Evolutionary conservation across 1,140 invertebrate species (phyloP).

Genomic region (Pseudomyrmex dendroicus): DNA sequence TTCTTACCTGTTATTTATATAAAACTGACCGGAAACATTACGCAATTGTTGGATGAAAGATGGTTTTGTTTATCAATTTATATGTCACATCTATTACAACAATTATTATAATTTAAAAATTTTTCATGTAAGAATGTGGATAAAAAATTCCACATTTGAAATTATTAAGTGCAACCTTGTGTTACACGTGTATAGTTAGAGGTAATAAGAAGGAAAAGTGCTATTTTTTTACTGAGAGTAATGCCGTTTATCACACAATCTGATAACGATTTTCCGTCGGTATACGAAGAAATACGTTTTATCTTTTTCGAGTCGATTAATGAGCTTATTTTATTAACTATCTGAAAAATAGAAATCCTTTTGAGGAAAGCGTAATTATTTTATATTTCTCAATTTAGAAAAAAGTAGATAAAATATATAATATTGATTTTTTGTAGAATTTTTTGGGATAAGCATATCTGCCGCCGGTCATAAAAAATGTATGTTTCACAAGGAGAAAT

Average conservation of each 20-base stretch:
- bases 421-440: background rate
- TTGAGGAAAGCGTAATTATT: too few species aligned
- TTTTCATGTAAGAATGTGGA: background rate
- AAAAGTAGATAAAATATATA: background rate
- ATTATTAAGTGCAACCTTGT: background rate
- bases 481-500: background rate
- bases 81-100: background rate
- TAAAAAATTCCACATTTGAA: background rate
- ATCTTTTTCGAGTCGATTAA: slow-evolving; percentile 11
- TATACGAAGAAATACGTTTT: background rate
- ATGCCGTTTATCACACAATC: slow-evolving; percentile 25
- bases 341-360: too few species aligned
- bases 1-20: background rate
- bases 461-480: slow-evolving; percentile 16
- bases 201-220: background rate
- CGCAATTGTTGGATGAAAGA: background rate
- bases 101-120: background rate
- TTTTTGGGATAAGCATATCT: slow-evolving; percentile 17
- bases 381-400: background rate
- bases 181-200: slow-evolving; percentile 8
- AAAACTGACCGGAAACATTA: background rate
- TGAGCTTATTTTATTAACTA: background rate
- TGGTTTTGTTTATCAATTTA: background rate
- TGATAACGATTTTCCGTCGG: slow-evolving; percentile 33
- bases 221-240: slow-evolving; percentile 18